Conservation (phyloP, 2,888 invertebrate species). For the Sesia apiformis region DNA sequence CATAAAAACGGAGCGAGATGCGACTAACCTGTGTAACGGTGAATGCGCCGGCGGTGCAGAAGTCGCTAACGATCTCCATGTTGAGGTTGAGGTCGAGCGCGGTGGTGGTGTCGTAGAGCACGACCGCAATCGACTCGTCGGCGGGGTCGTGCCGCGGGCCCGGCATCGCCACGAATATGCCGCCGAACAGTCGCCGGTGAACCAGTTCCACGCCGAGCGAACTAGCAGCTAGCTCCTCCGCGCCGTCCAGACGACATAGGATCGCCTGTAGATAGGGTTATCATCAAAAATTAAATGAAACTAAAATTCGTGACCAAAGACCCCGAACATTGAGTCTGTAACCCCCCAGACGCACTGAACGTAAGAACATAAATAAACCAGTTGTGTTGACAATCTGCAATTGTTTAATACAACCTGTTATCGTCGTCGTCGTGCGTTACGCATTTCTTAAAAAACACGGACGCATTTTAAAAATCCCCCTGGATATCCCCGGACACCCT, state of each 20-base stretch:
- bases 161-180: slow-evolving; percentile 73
- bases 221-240: slow-evolving; percentile 76
- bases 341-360: no score
- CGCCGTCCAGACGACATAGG: slow-evolving; percentile 78
- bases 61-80: slow-evolving; percentile 69
- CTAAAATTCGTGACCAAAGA: no score
- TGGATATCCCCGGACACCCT: no score
- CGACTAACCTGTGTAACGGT: slow-evolving; percentile 40
- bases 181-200: slow-evolving; percentile 53
- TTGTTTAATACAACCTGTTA: no score
- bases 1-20: background rate
- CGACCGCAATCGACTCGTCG: slow-evolving; percentile 68
- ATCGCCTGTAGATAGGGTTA: slow-evolving; percentile 68
- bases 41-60: slow-evolving; percentile 55
- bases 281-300: no score
- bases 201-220: slow-evolving; percentile 38
- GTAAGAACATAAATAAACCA: no score
- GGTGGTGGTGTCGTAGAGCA: slow-evolving; percentile 79
- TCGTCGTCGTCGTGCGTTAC: no score
- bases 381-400: no score
- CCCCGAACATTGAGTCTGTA: no score
- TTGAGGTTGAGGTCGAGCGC: slow-evolving; percentile 79
- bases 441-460: no score
- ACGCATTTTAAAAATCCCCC: no score
- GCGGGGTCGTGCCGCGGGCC: slow-evolving; percentile 55